These are phyloP conservation scores for Noturus placidus DNA, from an alignment of 2,113 vertebrate genomes.

Conservation along the genomic window DNA sequence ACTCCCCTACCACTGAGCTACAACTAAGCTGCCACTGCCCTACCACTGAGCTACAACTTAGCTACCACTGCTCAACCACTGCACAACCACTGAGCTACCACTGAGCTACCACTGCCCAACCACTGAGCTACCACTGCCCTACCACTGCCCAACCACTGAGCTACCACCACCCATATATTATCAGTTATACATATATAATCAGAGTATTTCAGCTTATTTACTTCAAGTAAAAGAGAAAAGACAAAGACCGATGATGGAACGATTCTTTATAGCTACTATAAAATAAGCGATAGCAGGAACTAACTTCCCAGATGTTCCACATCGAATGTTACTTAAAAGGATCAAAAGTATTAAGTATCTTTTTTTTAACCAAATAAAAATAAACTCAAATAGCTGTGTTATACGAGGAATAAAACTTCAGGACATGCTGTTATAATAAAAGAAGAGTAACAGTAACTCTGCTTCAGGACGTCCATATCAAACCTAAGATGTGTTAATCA, in stretches of 20 bases:
- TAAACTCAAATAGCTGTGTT: not conserved
- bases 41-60: no score
- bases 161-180: no score
- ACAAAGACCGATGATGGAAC: not conserved
- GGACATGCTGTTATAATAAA: not conserved
- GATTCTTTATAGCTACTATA: not conserved
- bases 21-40: no score
- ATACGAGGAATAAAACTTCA: not conserved
- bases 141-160: no score
- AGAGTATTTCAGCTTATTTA: not conserved
- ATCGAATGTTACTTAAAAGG: not conserved
- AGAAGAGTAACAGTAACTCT: not conserved
- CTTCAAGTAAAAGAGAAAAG: not conserved
- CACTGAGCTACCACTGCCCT: no score
- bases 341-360: not conserved
- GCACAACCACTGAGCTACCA: no score
- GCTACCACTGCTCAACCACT: no score
- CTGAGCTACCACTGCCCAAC: no score
- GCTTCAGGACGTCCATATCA: not conserved
- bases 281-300: not conserved
- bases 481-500: no score
- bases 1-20: no score
- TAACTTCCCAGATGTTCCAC: not conserved
- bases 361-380: not conserved
- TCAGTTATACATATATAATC: not conserved